Base-by-base conservation (phyloP, 2,888 invertebrate species). In the Brachylomia viminalis region DNA sequence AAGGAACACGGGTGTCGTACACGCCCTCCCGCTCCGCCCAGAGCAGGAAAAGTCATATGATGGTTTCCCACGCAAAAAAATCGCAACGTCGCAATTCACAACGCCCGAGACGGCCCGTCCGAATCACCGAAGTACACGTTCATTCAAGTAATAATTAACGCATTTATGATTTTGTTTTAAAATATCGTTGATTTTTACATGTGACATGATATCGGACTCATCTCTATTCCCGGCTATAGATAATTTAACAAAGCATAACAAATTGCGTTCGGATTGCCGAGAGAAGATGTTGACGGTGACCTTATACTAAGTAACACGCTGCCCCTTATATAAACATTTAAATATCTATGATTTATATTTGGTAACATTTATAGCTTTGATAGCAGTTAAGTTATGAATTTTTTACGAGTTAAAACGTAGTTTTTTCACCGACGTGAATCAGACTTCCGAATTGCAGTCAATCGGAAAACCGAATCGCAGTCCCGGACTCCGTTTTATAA, bases 301-400 rank as follows among this genome's bases (percentile, higher is more conserved):
- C 30, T n/a, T 20, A 56, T 33, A 54, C 20, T 1, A 73, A 56
- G 20, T 56, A 27, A 45, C 45, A 33, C 27, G n/a, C 54, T 52
- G 17, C 10, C n/a, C n/a, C n/a, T n/a, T n/a, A n/a, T 30, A 15
- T 27, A 45, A 45, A 56, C n/a, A 33, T 56, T n/a, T 33, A 7
- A 27, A 75, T 30, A 20, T 3, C 42, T 7, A 15, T 59, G 38
- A 20, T 49, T 75, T 42, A 49, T 30, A 42, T 49, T 59, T 75
- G 20, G 15, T 20, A 47, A 15, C 2, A 75, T 54, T 33, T 20
- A n/a, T 30, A 30, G 58, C 23, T 47, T 30, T n/a, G 10, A 56
- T 69, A 17, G 11, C 27, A 27, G 17, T 38, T 49, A 27, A 27
- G 7, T 52, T 17, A 27, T 38, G 11, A 38, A 17, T 72, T 54